phyloP scores from a whole-genome alignment of 2,888 invertebrate genomes.

The Alcis repandata region DNA sequence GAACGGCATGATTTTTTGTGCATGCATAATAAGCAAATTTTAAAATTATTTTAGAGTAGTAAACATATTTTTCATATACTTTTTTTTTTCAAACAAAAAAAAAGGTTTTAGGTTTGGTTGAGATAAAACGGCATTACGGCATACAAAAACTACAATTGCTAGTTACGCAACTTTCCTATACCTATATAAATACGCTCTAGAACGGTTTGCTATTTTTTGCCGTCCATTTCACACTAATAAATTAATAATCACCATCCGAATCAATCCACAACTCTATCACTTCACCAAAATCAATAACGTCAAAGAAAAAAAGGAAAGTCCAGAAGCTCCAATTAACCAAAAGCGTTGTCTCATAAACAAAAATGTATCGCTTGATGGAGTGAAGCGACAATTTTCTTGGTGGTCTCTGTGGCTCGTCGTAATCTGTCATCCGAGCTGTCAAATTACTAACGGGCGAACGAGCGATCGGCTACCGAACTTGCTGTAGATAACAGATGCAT shows the following conservation, averaged over 20 bases:
- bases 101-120: too few relatives aligned
- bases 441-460: slow-evolving; percentile 86
- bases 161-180: too few relatives aligned
- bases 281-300: slow-evolving; percentile 30
- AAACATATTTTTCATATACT: background rate
- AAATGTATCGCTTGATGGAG: slow-evolving; percentile 72
- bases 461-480: slow-evolving; percentile 85
- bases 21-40: too few relatives aligned
- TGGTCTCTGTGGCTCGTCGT: slow-evolving; percentile 77
- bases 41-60: too few relatives aligned
- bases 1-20: background rate
- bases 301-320: slow-evolving; percentile 47
- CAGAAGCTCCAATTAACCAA: slow-evolving; percentile 78
- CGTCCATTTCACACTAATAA: background rate
- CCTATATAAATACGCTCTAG: background rate
- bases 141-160: too few relatives aligned
- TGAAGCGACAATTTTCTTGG: slow-evolving; percentile 79
- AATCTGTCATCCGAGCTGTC: slow-evolving; percentile 87
- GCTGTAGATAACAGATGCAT: slow-evolving; percentile 82
- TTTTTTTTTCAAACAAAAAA: too few relatives aligned
- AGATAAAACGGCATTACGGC: too few relatives aligned
- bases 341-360: slow-evolving; percentile 73
- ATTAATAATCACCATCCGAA: background rate
- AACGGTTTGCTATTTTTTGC: background rate
- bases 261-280: slow-evolving; percentile 12